These are phyloP conservation scores for Dendroctonus ponderosae DNA, from an alignment of 1,140 invertebrate species.

Conservation along the genomic window DNA sequence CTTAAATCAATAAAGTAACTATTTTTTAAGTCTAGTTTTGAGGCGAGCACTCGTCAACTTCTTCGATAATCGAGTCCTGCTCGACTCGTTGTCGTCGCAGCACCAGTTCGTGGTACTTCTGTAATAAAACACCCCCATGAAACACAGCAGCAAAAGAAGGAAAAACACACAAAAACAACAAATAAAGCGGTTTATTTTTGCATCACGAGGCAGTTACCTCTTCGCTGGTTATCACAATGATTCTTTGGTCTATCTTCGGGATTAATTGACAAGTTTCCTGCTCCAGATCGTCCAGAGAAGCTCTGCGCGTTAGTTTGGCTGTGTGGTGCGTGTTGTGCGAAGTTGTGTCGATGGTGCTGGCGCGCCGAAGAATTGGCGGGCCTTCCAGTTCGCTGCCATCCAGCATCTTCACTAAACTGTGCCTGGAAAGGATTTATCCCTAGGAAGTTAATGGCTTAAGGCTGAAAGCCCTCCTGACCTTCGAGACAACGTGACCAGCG, in stretches of 20 bases:
- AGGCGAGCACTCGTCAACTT: constrained; percentile 60
- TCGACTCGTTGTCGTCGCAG: constrained; percentile 58
- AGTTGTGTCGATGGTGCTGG: constrained; percentile 43
- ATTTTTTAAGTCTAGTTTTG: constrained; percentile 46
- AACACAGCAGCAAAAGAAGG: constrained; percentile 12
- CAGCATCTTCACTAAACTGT: constrained; percentile 73
- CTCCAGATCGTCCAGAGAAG: constrained; percentile 75
- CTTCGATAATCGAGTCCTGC: constrained; percentile 60
- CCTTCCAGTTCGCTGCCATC: constrained; percentile 67
- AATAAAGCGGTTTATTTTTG: constrained; percentile 1
- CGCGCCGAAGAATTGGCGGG: constrained; percentile 62
- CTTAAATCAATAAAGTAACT: no score
- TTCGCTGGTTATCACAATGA: constrained; percentile 67
- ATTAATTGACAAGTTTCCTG: constrained; percentile 72
- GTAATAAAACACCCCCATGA: constrained; percentile 38
- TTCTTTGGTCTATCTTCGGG: constrained; percentile 73
- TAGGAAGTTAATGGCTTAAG: neutral
- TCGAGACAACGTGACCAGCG: constrained; percentile 73
- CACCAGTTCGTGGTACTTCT: constrained; percentile 58
- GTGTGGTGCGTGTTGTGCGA: constrained; percentile 38
- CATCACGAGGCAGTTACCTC: constrained; percentile 54
- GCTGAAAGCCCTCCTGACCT: constrained; percentile 52
- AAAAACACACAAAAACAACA: constrained; percentile 16
- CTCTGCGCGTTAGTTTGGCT: constrained; percentile 62
- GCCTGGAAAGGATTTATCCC: constrained; percentile 52